These are phyloP conservation scores for Megalurothrips usitatus DNA, from an alignment of 2,888 invertebrate genomes.

Conservation along the genomic window DNA sequence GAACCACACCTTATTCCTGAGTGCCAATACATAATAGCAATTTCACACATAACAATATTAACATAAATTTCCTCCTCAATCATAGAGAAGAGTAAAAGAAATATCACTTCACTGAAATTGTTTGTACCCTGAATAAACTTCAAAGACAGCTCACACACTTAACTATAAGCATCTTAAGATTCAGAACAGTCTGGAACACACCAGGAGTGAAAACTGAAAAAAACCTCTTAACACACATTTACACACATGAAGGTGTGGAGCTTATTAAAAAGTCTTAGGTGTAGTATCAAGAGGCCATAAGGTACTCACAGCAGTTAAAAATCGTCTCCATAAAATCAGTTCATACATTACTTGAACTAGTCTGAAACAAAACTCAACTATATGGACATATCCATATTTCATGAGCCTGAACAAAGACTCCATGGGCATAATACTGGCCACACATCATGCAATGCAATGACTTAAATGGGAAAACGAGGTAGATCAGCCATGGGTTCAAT, in stretches of 20 bases:
- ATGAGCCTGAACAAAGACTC: too few species aligned
- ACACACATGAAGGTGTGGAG: too few species aligned
- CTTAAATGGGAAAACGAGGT: neutral
- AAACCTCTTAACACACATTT: too few species aligned
- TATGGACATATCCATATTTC: too few species aligned
- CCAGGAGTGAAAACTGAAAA: too few species aligned
- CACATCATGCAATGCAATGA: neutral
- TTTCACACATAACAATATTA: neutral
- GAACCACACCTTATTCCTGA: neutral
- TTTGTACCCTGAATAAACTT: conserved; percentile 13
- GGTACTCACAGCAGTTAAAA: too few species aligned
- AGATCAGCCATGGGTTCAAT: neutral
- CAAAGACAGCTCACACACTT: neutral
- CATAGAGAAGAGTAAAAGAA: neutral
- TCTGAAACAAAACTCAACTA: too few species aligned
- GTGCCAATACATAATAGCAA: neutral
- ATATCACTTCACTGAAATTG: neutral
- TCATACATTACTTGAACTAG: too few species aligned
- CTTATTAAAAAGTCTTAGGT: too few species aligned
- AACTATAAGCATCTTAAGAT: neutral
- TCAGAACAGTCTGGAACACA: too few species aligned
- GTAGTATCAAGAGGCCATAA: too few species aligned
- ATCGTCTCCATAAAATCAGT: too few species aligned
- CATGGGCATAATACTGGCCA: neutral
- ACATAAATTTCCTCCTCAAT: neutral